Conservation (phyloP, 2,113 vertebrate genomes). For the Centrocercus urophasianus region DNA sequence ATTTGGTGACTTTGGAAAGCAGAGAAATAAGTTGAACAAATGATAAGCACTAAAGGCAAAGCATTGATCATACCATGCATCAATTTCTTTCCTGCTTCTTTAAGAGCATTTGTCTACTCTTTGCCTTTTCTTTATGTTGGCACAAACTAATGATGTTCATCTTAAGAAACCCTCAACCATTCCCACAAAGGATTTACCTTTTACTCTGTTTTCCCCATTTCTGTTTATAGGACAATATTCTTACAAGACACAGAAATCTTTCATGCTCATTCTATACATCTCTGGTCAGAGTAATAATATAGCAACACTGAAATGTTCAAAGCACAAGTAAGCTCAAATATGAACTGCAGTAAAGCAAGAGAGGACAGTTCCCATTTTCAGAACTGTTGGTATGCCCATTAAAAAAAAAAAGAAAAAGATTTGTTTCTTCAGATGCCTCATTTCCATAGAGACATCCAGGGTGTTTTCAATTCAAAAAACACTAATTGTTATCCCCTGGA, state of each 20-base stretch:
- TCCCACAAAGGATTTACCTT: not conserved
- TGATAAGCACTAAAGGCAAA: not conserved
- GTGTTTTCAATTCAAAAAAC: not conserved
- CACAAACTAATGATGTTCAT: not conserved
- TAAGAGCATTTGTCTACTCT: not conserved
- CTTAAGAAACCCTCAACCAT: not conserved
- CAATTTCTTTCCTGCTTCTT: not conserved
- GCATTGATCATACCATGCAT: not conserved
- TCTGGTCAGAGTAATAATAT: not conserved
- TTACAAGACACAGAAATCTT: not conserved
- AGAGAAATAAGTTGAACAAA: not conserved
- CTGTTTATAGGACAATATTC: not conserved
- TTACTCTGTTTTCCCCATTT: not conserved
- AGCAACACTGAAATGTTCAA: not conserved
- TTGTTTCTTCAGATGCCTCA: not conserved
- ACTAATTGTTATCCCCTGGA: not conserved
- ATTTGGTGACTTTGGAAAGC: not conserved
- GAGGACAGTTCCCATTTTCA: not conserved
- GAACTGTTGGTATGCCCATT: not conserved
- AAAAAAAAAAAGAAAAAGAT: not conserved
- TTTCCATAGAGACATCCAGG: not conserved
- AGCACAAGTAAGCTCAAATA: not conserved
- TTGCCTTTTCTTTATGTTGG: not conserved
- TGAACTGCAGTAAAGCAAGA: not conserved
- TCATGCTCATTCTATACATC: not conserved